These are phyloP conservation scores for Noctua pronuba DNA, from an alignment of 2,888 invertebrate species.

Conservation along the genomic window DNA sequence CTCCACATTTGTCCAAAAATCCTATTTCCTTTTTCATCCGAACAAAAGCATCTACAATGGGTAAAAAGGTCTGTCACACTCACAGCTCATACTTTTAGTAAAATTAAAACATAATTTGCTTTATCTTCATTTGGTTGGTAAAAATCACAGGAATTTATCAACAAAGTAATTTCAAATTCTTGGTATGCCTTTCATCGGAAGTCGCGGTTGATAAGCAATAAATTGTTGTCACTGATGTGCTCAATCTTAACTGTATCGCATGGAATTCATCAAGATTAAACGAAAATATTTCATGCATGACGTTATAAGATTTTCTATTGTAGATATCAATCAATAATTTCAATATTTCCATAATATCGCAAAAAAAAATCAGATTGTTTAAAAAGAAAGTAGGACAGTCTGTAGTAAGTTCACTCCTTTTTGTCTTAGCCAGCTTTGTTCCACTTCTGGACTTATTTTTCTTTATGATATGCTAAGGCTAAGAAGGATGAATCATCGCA, in stretches of 20 bases:
- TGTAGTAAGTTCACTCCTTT: background rate
- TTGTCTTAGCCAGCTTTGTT: background rate
- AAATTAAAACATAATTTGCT: background rate
- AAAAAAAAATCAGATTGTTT: background rate
- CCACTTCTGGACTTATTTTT: background rate
- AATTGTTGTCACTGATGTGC: constrained; percentile 25
- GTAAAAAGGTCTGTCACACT: constrained; percentile 50
- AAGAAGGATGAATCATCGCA: background rate
- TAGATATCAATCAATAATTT: background rate
- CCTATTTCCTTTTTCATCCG: constrained; percentile 89
- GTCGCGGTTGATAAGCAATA: constrained; percentile 38
- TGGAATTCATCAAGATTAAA: constrained; percentile 29
- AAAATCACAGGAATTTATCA: constrained; percentile 8
- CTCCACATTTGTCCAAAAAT: constrained; percentile 93
- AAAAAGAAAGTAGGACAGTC: background rate
- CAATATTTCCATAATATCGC: background rate
- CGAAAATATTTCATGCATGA: constrained; percentile 18
- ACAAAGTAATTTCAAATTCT: constrained; percentile 25
- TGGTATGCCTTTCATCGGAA: constrained; percentile 37
- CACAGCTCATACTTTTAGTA: background rate
- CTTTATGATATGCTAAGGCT: background rate
- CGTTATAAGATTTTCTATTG: constrained; percentile 21
- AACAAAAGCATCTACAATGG: constrained; percentile 92
- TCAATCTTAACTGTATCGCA: constrained; percentile 29
- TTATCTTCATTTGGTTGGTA: constrained; percentile 10